phyloP scores from a whole-genome alignment of 37 sponge, comb jelly and placozoan genomes.

The Lycopodina hypogea region DNA sequence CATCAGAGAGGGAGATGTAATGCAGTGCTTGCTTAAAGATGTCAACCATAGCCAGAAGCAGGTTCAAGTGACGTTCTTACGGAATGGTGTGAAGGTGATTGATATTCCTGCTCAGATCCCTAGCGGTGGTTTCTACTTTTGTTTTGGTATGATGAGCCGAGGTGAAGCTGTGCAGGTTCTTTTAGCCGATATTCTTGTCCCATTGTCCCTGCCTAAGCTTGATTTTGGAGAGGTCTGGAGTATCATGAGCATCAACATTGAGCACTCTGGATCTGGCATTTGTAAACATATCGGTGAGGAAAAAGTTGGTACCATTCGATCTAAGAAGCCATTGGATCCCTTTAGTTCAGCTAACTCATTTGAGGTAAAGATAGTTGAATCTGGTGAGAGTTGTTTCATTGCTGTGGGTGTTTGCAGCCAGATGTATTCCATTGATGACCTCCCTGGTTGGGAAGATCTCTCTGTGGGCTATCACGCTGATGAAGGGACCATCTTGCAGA shows the following conservation, averaged over 20 bases:
- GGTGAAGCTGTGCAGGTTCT: slow-evolving; percentile 41
- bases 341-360: slow-evolving; percentile 12
- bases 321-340: slow-evolving; percentile 44
- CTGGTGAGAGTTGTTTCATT: slow-evolving; percentile 53
- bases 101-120: slow-evolving; percentile 41
- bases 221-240: slow-evolving; percentile 46
- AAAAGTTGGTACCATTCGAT: slow-evolving; percentile 50
- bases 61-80: slow-evolving; percentile 45
- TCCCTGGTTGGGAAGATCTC: slow-evolving; percentile 61
- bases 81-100: slow-evolving; percentile 35
- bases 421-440: slow-evolving; percentile 29
- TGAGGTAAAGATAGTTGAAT: slow-evolving; percentile 62
- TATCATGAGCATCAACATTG: slow-evolving; percentile 8
- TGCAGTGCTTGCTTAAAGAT: slow-evolving; percentile 42
- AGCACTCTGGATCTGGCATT: slow-evolving; percentile 29
- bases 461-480: slow-evolving; percentile 77
- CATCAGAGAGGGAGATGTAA: slow-evolving; percentile 26
- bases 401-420: slow-evolving; percentile 61
- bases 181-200: slow-evolving; percentile 16
- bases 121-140: slow-evolving; percentile 40
- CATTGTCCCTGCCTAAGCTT: slow-evolving; percentile 4
- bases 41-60: slow-evolving; percentile 38
- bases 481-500: slow-evolving; percentile 38
- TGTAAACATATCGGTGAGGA: slow-evolving; percentile 29
- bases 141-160: slow-evolving; percentile 69